A percentile compares a stretch with the other conserved stretches of the same genome.
phyloP scores from a whole-genome alignment of 92 coral and sea anemone species.

The Epizoanthus scotinus region DNA sequence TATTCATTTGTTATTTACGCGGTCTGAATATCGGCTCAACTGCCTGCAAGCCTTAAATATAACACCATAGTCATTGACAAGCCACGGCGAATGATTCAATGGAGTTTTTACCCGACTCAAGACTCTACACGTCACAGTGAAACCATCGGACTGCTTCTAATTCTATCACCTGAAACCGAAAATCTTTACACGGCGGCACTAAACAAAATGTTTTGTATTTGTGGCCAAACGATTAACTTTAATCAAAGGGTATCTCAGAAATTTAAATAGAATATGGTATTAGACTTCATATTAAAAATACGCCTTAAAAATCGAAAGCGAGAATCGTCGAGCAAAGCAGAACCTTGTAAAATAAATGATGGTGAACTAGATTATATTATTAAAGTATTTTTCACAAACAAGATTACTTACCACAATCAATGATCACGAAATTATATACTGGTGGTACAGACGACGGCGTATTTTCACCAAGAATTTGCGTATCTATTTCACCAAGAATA shows the following conservation, averaged over 20 bases:
- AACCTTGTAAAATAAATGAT: no score
- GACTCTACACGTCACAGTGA: background rate
- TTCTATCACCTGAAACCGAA: slow-evolving; percentile 6
- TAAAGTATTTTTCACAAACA: background rate
- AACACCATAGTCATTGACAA: no score
- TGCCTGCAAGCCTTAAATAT: background rate
- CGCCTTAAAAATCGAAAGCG: background rate
- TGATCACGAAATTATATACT: background rate
- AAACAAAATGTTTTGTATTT: slow-evolving; percentile 11
- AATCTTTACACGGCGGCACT: slow-evolving; percentile 6
- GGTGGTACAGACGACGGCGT: background rate
- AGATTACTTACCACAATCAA: slow-evolving; percentile 11
- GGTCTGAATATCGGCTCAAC: background rate
- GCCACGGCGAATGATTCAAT: no score
- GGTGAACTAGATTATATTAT: background rate
- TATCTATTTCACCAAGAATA: background rate
- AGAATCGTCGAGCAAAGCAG: background rate
- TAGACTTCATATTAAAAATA: background rate
- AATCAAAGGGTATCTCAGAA: slow-evolving; percentile 1
- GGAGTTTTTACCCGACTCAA: background rate
- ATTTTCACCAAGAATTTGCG: background rate
- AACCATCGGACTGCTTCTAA: background rate
- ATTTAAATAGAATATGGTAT: background rate
- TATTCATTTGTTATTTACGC: background rate
- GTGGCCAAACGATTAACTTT: slow-evolving; percentile 10